Conservation (phyloP, 2,113 vertebrate genomes). For the Eptatretus burgeri region DNA sequence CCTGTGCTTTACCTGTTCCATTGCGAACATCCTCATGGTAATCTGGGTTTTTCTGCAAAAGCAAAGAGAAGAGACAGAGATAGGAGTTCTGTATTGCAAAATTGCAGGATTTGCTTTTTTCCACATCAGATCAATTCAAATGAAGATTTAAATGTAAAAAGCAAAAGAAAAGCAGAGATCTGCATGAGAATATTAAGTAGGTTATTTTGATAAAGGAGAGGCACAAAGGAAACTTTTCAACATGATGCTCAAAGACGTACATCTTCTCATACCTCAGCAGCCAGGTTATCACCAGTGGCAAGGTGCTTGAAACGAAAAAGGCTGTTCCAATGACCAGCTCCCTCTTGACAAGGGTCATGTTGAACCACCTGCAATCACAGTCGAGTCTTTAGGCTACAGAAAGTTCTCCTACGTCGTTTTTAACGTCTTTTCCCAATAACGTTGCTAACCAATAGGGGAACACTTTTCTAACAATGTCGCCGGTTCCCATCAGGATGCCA, state of each 20-base stretch:
- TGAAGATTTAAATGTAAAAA: background rate
- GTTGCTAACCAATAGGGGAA: no score
- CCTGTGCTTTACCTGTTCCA: no score
- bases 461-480: no score
- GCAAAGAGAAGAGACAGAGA: conserved; percentile 13
- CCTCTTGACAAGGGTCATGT: conserved; percentile 69
- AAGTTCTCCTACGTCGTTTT: no score
- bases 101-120: background rate
- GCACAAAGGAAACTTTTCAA: no score
- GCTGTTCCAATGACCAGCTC: conserved; percentile 93
- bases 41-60: conserved; percentile 57
- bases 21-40: conserved; percentile 26
- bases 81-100: background rate
- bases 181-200: conserved; percentile 13
- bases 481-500: no score
- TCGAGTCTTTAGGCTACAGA: no score
- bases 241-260: no score
- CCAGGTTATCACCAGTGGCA: conserved; percentile 73
- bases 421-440: no score
- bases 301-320: conserved; percentile 92
- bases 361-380: conserved; percentile 32
- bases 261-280: conserved; percentile 41
- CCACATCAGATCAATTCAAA: background rate
- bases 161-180: background rate
- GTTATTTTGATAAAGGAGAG: background rate